Evolutionary conservation across 2,888 invertebrate species (phyloP).

Genomic region (Cheilosia pagana): DNA sequence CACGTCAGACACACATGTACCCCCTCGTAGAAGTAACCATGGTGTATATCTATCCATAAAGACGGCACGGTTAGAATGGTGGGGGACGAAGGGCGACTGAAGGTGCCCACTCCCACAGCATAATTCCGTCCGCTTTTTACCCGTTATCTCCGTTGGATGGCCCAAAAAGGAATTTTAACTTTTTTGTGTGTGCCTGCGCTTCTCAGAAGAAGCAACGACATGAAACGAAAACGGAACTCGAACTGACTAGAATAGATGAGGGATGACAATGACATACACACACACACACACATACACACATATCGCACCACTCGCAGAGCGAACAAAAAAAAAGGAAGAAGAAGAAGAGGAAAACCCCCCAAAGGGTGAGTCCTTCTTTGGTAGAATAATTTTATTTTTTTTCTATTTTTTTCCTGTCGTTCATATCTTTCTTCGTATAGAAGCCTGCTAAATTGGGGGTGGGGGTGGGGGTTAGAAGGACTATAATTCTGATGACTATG

Average conservation of each 20-base stretch:
- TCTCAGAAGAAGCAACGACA: conserved; percentile 71
- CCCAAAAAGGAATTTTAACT: conserved; percentile 55
- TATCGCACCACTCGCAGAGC: conserved; percentile 38
- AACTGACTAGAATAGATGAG: conserved; percentile 75
- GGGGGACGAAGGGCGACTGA: conserved; percentile 13
- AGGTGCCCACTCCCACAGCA: conserved; percentile 36
- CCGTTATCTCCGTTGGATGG: conserved; percentile 71
- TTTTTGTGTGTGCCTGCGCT: conserved; percentile 47
- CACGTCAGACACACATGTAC: conserved; percentile 51
- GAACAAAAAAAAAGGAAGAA: conserved; percentile 18
- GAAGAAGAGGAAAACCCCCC: conserved; percentile 16
- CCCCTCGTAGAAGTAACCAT: conserved; percentile 55
- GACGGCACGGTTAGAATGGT: conserved; percentile 56
- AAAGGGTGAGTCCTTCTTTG: conserved; percentile 74
- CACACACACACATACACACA: conserved; percentile 60
- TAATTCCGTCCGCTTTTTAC: conserved; percentile 72
- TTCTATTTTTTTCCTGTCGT: conserved; percentile 47
- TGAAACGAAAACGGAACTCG: conserved; percentile 75
- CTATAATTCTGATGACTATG: conserved; percentile 75
- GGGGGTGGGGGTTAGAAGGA: conserved; percentile 59
- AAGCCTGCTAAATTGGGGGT: conserved; percentile 24
- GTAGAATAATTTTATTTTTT: conserved; percentile 55
- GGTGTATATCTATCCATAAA: conserved; percentile 53
- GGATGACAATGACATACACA: conserved; percentile 74
- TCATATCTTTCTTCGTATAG: conserved; percentile 58